phyloP scores from a whole-genome alignment of 2,888 invertebrate species.

The Noctua comes region DNA sequence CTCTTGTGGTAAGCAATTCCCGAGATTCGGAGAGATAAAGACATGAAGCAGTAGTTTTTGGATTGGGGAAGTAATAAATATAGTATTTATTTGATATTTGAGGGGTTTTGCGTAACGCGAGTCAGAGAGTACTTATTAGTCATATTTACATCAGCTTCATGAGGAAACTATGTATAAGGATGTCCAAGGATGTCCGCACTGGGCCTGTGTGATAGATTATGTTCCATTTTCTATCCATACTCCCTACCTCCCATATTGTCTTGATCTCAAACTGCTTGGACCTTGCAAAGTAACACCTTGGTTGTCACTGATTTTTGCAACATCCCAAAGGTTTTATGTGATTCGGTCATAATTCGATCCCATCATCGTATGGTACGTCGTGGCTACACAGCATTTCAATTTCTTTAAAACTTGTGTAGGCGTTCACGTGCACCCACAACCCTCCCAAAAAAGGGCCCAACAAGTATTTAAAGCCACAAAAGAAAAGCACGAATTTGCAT shows the following conservation, averaged over 20 bases:
- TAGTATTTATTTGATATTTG: conserved; percentile 19
- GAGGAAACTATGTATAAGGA: not conserved
- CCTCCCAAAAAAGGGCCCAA: not conserved
- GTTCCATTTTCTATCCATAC: not conserved
- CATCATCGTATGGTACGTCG: too few relatives aligned
- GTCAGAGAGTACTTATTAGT: not conserved
- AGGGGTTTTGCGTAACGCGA: not conserved
- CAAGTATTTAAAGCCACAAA: conserved; percentile 44
- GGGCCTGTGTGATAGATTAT: not conserved
- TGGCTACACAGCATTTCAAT: not conserved
- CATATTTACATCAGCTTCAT: not conserved
- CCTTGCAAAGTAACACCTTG: not conserved
- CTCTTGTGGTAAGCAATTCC: conserved; percentile 57
- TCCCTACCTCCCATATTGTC: too few relatives aligned
- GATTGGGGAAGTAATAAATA: conserved; percentile 31
- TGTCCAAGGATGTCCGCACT: not conserved
- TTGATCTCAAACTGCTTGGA: not conserved
- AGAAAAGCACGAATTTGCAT: conserved; percentile 17
- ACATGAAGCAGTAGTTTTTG: conserved; percentile 29
- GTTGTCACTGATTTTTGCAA: too few relatives aligned
- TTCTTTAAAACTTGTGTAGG: not conserved
- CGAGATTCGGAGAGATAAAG: conserved; percentile 42
- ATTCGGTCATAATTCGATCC: too few relatives aligned
- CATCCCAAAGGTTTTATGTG: not conserved
- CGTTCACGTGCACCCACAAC: not conserved